Base-by-base conservation (phyloP, 2,113 vertebrate species). In the Rafetus swinhoei region DNA sequence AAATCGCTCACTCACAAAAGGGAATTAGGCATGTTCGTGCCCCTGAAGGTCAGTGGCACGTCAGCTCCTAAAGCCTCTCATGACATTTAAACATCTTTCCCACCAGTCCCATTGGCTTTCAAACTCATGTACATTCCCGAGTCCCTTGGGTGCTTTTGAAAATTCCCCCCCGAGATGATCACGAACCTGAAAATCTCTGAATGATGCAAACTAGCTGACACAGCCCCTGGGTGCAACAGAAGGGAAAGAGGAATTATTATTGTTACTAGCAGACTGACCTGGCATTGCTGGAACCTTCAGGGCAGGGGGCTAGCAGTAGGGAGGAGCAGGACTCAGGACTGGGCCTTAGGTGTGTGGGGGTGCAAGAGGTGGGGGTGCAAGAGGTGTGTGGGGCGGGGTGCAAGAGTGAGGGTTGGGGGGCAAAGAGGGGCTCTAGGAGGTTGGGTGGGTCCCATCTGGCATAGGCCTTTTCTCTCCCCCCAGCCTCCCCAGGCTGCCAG, bases 101-200 rank as follows among this genome's bases (percentile, higher is more conserved):
- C 6, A 14, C 39, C 45, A 77, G 74, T 27, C 22, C 39, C 24
- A 50, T 50, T 77, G 39, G 25, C 74, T 35, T 72, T n/a, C 32
- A 77, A 10, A 22, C 9, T 15, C 39, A 50, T 14, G 39, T 50
- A 10, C 10, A 14, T 22, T 25, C n/a, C 72, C 25, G 55, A 65
- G 59, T 83, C 50, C 50, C 53, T 91, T 10, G 32, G 45, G 29
- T 25, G 29, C 69, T 84, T 59, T 65, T 12, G 10, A 39, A 79
- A 92, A 93, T 82, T 53, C 52, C 69, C n/a, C 4, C 56, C 56
- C 84, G 83, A 79, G 92, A 85, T 77, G 76, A 84, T 74, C 80
- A 56, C 84, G 88, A 45, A 45, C 45, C 45, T 45, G 45, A 45
- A 45, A 45, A 45, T 45, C 45, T 45, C 45, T 45, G 45, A 45